These are phyloP conservation scores for Himalopsyche anomala DNA, from an alignment of 2,888 invertebrate species.

Conservation along the genomic window DNA sequence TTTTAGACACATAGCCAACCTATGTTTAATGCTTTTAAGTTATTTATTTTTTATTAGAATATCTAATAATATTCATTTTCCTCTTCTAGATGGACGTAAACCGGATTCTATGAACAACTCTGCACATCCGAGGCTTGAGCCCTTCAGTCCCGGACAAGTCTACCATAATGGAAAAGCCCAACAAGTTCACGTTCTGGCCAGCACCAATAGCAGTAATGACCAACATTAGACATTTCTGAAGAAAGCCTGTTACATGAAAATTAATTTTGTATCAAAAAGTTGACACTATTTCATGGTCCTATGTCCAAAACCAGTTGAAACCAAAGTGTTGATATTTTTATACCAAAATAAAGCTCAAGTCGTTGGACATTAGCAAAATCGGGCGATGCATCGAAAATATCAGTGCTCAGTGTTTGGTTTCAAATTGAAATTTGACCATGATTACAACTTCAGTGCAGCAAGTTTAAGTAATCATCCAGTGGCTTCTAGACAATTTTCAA, in stretches of 20 bases:
- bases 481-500: no score
- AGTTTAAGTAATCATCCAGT: no score
- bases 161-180: constrained; percentile 94
- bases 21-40: not conserved
- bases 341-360: no score
- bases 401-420: no score
- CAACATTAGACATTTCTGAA: constrained; percentile 45
- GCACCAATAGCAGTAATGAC: constrained; percentile 67
- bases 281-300: no score
- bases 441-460: no score
- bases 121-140: constrained; percentile 87
- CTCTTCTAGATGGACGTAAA: constrained; percentile 71
- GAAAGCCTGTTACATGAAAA: not conserved
- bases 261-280: no score
- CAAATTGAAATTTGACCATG: no score
- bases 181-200: constrained; percentile 91
- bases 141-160: constrained; percentile 93
- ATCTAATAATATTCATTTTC: not conserved
- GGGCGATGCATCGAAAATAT: no score
- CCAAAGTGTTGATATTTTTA: no score
- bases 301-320: no score
- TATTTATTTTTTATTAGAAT: not conserved
- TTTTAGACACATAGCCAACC: not conserved
- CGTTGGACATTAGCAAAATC: no score
- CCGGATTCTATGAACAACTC: constrained; percentile 70